Base-by-base conservation (phyloP, 2,888 invertebrate species). In the Hypolimnas misippus region DNA sequence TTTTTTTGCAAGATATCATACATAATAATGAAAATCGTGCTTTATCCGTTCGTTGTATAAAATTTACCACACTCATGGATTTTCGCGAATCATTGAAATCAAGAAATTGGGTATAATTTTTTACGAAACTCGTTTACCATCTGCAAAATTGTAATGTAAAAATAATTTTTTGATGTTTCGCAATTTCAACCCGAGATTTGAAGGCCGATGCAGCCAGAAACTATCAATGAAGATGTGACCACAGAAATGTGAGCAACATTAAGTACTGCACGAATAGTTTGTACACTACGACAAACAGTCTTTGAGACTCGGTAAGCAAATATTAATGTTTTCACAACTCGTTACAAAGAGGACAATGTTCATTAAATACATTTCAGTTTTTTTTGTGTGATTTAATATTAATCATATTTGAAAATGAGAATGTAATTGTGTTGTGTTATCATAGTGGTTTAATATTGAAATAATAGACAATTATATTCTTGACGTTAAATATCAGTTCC, bases 191-290 rank as follows among this genome's bases (percentile, higher is more conserved):
- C 49, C 53, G 29, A 53, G 64, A 52, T 51, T 44, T 75, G 79
- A 83, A 83, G 83, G 82, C 70, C 77, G 50, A 72, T 72, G 79
- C 75, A 76, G 74, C 73, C 70, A 70, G 78, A 73, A 77, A 79
- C 75, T 75, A 81, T 84, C 79, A 85, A 80, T 82, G 84, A 73
- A 78, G 77, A 70, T 68, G 73, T 72, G 73, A 85, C 84, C 86
- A 80, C 87, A 84, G 67, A 72, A 67, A 40, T 59, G 46, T 73
- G 57, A 72, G 76, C 78, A 79, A 75, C 73, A 66, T 70, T 73
- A 67, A 67, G 67, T 70, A 71, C 65, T 63, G 60, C 74, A 77
- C 73, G 70, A 71, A 71, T 50, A 64, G 64, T 71, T 72, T 65
- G 70, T 72, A 68, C 65, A 76, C 69, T 59, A 65, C 69, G 70